Evolutionary conservation across 2,113 vertebrate genomes (phyloP), one percentile per base, ranked within the genome.

Genomic region (Mustelus asterias): DNA sequence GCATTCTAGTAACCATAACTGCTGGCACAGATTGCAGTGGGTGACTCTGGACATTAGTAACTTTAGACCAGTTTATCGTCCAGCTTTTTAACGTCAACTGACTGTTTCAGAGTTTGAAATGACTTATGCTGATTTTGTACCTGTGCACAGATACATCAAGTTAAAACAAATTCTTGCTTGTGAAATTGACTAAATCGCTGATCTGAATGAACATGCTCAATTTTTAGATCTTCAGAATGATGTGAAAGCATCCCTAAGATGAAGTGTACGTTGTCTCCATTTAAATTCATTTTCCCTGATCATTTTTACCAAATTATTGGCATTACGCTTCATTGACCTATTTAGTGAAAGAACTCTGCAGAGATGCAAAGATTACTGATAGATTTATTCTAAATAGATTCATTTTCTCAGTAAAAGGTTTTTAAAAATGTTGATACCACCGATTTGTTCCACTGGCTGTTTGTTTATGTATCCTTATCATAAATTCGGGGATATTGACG

Each of bases 341-440:
- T 29, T 72, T 58, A 89, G 41, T 14, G 93, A 44, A 95, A 72
- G 67, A 44, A 44, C 67, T 72, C 22, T 72, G 44, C 37, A 33
- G 60, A 37, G 16, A 18, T 44, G 33, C 60, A 41, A 44, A 24
- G 37, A 24, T 69, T 24, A 94, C 22, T 26, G 24, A 41, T 41
- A 95, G 93, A 72, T 95, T 95, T 72, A 48, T 95, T 95, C 69
- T 72, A 67, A 72, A 72, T 29, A 95, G 24, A 16, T 95, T 95
- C 41, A 44, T 72, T 13, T 76, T 70, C 41, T 33, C 48, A 95
- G 93, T 29, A 29, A 72, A 95, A 70, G 11, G 18, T 69, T 54
- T 72, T 44, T 33, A 11, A 70, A 94, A 94, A 95, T 95, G 41
- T 33, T 72, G 13, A 54, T 54, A 26, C 24, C 29, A 24, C 4